phyloP scores from a whole-genome alignment of 1,140 invertebrate species.

The Lithobius niger region DNA sequence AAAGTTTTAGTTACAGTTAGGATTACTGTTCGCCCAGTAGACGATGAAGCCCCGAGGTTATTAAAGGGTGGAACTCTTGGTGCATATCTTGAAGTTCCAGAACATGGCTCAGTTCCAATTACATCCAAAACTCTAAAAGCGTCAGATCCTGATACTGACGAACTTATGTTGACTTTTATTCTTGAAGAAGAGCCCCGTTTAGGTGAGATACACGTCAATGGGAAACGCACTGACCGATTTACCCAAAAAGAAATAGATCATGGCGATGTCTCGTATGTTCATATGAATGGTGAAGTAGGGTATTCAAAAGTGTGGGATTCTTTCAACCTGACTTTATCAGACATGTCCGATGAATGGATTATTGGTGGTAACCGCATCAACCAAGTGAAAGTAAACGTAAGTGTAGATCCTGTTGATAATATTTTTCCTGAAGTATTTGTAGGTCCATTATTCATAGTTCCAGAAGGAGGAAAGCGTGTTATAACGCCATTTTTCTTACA shows the following conservation, averaged over 20 bases:
- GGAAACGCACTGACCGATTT: conserved; percentile 23
- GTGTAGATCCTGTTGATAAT: conserved; percentile 30
- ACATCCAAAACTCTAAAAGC: conserved; percentile 25
- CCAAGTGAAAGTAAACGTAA: conserved; percentile 27
- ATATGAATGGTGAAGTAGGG: conserved; percentile 30
- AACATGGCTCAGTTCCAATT: conserved; percentile 26
- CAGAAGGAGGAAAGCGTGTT: conserved; percentile 28
- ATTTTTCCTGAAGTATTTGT: conserved; percentile 22
- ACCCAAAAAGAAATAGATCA: conserved; percentile 27
- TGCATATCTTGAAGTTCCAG: conserved; percentile 23
- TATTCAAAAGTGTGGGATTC: conserved; percentile 21
- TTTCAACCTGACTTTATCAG: conserved; percentile 28
- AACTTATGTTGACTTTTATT: conserved; percentile 25
- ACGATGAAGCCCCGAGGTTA: conserved; percentile 29
- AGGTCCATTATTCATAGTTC: conserved; percentile 22
- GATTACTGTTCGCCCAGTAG: conserved; percentile 27
- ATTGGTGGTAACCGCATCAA: conserved; percentile 24
- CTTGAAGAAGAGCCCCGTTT: conserved; percentile 23
- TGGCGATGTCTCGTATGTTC: conserved; percentile 26
- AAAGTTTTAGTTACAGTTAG: conserved; percentile 27
- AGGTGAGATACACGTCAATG: conserved; percentile 25
- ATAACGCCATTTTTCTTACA: conserved; percentile 27
- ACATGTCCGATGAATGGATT: conserved; percentile 26
- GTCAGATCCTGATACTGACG: conserved; percentile 28
- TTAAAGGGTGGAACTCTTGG: conserved; percentile 20